Evolutionary conservation across 2,888 invertebrate genomes (phyloP).

Genomic region (Antheraea yamamai): DNA sequence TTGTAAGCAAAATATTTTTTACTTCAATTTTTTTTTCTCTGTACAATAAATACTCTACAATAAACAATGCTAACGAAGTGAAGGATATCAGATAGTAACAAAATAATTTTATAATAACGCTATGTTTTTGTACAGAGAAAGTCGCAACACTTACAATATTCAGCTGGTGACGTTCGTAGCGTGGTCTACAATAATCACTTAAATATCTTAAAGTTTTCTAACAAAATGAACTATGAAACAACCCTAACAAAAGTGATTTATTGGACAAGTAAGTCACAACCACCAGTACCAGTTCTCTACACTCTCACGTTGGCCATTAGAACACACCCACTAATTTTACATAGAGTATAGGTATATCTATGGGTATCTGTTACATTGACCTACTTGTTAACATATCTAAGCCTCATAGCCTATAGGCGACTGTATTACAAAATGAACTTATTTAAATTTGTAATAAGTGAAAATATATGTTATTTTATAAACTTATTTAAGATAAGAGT

Average conservation of each 20-base stretch:
- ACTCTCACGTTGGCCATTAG: constrained; percentile 74
- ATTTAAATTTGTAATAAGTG: neutral
- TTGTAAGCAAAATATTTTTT: too few relatives aligned
- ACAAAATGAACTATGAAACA: neutral
- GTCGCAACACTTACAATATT: neutral
- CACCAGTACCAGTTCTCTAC: constrained; percentile 26
- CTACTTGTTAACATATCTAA: constrained; percentile 62
- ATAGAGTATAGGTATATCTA: constrained; percentile 55
- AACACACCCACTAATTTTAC: constrained; percentile 74
- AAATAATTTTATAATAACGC: neutral
- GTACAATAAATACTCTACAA: too few relatives aligned
- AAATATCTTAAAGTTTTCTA: neutral
- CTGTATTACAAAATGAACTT: neutral
- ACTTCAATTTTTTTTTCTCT: too few relatives aligned
- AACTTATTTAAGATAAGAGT: neutral
- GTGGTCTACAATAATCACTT: neutral
- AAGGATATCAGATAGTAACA: too few relatives aligned
- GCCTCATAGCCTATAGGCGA: neutral
- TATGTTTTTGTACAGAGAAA: neutral
- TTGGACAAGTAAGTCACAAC: constrained; percentile 23
- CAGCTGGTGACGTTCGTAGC: neutral
- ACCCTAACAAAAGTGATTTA: constrained; percentile 14
- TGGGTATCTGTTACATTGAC: constrained; percentile 63
- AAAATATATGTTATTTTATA: neutral
- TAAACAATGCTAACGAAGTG: too few relatives aligned